Percentiles rank a stretch among this genome's conserved stretches.
These are phyloP conservation scores for Cebus imitator DNA, from an alignment of 2,113 vertebrate genomes.

Conservation along the genomic window DNA sequence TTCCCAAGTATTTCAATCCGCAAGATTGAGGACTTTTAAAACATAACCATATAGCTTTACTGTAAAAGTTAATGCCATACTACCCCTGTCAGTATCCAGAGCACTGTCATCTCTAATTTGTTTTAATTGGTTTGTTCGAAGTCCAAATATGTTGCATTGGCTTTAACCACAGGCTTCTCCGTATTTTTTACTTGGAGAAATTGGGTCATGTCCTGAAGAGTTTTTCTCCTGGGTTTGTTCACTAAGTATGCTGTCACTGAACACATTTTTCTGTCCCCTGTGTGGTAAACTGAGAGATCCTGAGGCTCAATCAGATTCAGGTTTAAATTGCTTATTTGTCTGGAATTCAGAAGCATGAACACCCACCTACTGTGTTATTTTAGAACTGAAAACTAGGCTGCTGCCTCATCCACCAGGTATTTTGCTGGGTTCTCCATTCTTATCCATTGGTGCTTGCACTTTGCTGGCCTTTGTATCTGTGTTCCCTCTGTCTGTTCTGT, in stretches of 20 bases:
- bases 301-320: background rate
- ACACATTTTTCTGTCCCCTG: background rate
- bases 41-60: background rate
- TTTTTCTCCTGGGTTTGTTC: background rate
- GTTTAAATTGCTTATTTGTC: background rate
- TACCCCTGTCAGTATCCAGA: background rate
- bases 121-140: background rate
- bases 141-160: background rate
- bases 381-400: background rate
- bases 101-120: background rate
- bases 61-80: background rate
- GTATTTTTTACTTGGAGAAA: background rate
- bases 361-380: background rate
- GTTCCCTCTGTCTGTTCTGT: background rate
- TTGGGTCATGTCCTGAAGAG: background rate
- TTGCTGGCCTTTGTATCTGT: background rate
- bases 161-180: background rate
- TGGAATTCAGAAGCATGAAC: background rate
- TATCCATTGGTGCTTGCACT: background rate
- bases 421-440: background rate
- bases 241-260: background rate
- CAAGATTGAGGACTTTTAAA: background rate
- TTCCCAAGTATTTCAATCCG: background rate
- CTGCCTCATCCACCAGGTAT: background rate
- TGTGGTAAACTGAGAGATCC: background rate